Evolutionary conservation across 2,113 vertebrate species (phyloP).

Genomic region (Galbula dea): DNA sequence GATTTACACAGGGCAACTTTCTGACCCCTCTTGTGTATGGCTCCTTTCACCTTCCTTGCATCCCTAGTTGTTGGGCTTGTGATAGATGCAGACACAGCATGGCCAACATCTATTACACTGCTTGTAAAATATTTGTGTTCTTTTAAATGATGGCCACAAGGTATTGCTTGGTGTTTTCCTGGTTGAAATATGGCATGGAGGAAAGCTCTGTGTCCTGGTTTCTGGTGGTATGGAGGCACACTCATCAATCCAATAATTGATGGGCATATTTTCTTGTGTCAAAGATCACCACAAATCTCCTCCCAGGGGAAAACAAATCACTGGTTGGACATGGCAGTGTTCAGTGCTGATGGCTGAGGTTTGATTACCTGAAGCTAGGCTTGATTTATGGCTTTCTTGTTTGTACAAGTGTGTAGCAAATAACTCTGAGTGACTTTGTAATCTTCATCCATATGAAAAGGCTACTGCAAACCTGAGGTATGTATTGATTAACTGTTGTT

Average conservation of each 20-base stretch:
- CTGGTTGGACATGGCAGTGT: neutral
- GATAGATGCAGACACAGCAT: neutral
- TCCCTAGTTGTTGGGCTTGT: neutral
- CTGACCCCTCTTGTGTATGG: neutral
- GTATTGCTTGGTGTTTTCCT: neutral
- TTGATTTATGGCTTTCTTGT: neutral
- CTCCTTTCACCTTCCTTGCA: neutral
- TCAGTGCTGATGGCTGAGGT: neutral
- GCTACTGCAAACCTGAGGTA: neutral
- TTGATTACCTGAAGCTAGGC: neutral
- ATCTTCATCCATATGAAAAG: neutral
- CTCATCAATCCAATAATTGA: neutral
- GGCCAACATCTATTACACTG: neutral
- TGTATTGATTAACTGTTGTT: neutral
- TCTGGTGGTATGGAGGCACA: rapidly evolving
- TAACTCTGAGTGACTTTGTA: neutral
- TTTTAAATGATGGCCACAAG: neutral
- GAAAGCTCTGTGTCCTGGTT: neutral
- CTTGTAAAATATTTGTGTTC: neutral
- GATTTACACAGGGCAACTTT: neutral
- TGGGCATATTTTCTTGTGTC: neutral
- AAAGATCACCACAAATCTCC: neutral
- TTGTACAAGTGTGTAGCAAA: neutral
- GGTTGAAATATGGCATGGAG: neutral
- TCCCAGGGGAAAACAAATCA: neutral